Base-by-base conservation (phyloP, 2,797 vertebrate species). In the Girardinus metallicus region DNA sequence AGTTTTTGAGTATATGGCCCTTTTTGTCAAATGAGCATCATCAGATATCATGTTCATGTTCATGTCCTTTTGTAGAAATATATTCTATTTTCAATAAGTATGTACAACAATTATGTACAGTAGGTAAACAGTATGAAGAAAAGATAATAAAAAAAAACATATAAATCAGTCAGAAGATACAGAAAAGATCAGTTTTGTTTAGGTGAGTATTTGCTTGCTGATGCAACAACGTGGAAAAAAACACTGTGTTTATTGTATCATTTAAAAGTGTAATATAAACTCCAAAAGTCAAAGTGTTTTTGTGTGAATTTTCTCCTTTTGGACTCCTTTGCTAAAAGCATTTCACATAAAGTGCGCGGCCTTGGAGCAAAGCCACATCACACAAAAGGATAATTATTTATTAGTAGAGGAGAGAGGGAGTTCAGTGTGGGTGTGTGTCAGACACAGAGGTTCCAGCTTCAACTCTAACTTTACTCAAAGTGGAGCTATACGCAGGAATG, bases 351-450 rank as follows among this genome's bases (percentile, higher is more conserved):
- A 89, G 81, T 88, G 80, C 80, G 81, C 31, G 49, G 77, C 80
- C 88, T 91, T 92, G 89, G 92, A 92, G 77, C 66, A 62, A 88
- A 86, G 88, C 93, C 93, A 92, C 84, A 90, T 86, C 86, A 92
- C 85, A 92, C 88, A 86, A 90, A 91, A 80, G 75, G 81, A 92
- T 89, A 89, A 91, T 92, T 91, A 92, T 92, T 93, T 91, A 93
- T 91, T 88, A 89, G 89, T 75, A 11, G 62, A 79, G 55, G 55
- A 81, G 73, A 80, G 80, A 66, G 85, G 77, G 78, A 77, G 66
- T 43, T 44, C 23, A 70, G 34, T 79, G 79, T 82, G 85, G 80
- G 81, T 47, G 80, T 47, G 55, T 43, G 62, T 46, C 68, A 74
- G 79, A 92, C 82, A 89, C 85, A 85, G 87, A 85, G 87, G 87